Evolutionary conservation across 2,113 vertebrate species (phyloP).

Genomic region (Zosterops lateralis): DNA sequence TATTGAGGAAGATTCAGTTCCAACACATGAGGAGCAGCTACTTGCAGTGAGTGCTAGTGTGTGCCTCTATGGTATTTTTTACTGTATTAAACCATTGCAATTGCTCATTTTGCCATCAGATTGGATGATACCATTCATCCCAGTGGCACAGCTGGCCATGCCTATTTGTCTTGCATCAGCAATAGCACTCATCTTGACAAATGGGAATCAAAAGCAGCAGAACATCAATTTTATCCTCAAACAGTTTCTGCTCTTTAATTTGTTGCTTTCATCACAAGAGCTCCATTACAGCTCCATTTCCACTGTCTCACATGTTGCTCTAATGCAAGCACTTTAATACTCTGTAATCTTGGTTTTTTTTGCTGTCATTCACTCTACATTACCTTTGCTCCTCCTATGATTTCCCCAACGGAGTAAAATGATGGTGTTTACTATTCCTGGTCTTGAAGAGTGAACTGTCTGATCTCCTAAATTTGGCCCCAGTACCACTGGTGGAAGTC

Average conservation of each 20-base stretch:
- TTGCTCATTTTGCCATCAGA: background rate
- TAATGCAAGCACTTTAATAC: background rate
- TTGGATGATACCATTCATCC: background rate
- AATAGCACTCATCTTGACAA: background rate
- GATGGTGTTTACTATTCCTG: background rate
- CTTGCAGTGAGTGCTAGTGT: background rate
- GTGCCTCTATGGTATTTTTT: background rate
- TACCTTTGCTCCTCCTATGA: background rate
- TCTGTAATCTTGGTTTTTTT: fast-evolving
- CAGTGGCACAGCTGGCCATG: background rate
- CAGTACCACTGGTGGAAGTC: background rate
- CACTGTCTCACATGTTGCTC: background rate
- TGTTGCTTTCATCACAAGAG: background rate
- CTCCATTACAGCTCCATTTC: background rate
- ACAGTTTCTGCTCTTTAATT: background rate
- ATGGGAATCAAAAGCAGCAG: background rate
- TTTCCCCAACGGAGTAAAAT: background rate
- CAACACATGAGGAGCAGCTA: background rate
- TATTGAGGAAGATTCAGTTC: background rate
- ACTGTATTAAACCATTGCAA: background rate
- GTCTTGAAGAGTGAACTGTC: background rate
- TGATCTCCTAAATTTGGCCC: background rate
- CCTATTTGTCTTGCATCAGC: background rate
- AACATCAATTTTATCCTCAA: background rate
- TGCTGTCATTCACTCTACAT: background rate